phyloP scores from a whole-genome alignment of 2,797 vertebrate species.

The Poeciliopsis gracilis region DNA sequence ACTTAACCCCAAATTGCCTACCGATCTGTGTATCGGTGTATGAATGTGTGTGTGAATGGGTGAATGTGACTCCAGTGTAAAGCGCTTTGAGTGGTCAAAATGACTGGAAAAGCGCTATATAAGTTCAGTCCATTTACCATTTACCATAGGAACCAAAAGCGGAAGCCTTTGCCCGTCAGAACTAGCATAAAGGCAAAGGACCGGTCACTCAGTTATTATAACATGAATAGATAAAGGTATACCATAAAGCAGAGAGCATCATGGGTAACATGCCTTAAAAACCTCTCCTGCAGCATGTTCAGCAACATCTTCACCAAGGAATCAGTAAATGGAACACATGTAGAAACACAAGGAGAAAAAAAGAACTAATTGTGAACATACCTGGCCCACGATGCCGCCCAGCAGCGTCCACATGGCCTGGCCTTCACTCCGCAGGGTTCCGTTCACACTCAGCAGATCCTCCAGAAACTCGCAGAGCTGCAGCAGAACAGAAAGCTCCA shows the following conservation, averaged over 20 bases:
- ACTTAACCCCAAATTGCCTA: too few relatives aligned
- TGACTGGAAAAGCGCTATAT: too few relatives aligned
- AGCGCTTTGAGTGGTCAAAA: too few relatives aligned
- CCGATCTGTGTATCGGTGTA: too few relatives aligned
- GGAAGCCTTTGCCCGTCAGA: conserved; percentile 57
- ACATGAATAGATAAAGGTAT: conserved; percentile 76
- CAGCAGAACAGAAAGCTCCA: conserved; percentile 48
- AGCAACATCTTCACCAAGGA: conserved; percentile 15
- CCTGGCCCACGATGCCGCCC: conserved; percentile 93
- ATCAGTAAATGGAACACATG: neutral
- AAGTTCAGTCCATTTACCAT: too few relatives aligned
- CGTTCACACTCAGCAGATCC: conserved; percentile 93
- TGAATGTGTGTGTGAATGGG: too few relatives aligned
- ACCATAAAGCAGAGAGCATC: neutral
- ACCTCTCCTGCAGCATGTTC: too few relatives aligned
- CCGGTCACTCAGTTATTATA: conserved; percentile 82
- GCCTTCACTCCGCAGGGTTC: conserved; percentile 91
- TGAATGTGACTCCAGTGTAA: too few relatives aligned
- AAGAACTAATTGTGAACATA: conserved; percentile 60
- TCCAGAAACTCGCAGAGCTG: conserved; percentile 96
- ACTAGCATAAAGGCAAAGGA: conserved; percentile 76
- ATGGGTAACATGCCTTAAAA: conserved; percentile 39
- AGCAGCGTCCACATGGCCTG: conserved; percentile 93
- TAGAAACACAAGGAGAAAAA: neutral
- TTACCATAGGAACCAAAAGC: conserved; percentile 63